Percentiles rank a stretch among this genome's conserved stretches.
These are phyloP conservation scores for Ganaspis brasiliensis DNA, from an alignment of 2,888 invertebrate genomes.

Conservation along the genomic window DNA sequence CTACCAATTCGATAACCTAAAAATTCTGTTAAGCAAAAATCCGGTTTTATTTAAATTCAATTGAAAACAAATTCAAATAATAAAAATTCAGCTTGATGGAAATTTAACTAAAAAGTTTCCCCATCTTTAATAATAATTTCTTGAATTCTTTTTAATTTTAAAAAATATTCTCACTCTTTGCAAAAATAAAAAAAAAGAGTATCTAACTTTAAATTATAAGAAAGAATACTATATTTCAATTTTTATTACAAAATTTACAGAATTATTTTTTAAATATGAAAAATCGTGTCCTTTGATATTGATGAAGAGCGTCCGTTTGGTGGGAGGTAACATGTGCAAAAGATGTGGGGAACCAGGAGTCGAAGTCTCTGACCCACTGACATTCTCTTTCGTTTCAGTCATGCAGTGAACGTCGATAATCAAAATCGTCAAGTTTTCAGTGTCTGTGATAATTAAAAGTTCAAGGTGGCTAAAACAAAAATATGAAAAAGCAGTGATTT, in stretches of 20 bases:
- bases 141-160: no score
- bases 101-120: no score
- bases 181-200: no score
- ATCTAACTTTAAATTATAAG: not conserved
- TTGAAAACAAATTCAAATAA: no score
- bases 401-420: constrained; percentile 68
- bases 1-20: no score
- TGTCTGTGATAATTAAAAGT: constrained; percentile 28
- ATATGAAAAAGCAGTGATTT: constrained; percentile 21
- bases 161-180: no score
- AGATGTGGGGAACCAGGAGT: constrained; percentile 71
- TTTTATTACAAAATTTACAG: no score
- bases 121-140: no score
- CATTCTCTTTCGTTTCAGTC: constrained; percentile 76
- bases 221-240: not conserved
- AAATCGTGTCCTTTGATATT: constrained; percentile 4
- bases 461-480: not conserved
- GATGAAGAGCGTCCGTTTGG: not conserved
- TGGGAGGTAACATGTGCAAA: constrained; percentile 48
- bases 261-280: not conserved
- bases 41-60: no score
- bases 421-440: constrained; percentile 54
- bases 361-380: constrained; percentile 77
- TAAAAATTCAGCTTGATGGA: no score
- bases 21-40: no score